Conservation (phyloP, 2,888 invertebrate species). For the Conus canariensis region DNA sequence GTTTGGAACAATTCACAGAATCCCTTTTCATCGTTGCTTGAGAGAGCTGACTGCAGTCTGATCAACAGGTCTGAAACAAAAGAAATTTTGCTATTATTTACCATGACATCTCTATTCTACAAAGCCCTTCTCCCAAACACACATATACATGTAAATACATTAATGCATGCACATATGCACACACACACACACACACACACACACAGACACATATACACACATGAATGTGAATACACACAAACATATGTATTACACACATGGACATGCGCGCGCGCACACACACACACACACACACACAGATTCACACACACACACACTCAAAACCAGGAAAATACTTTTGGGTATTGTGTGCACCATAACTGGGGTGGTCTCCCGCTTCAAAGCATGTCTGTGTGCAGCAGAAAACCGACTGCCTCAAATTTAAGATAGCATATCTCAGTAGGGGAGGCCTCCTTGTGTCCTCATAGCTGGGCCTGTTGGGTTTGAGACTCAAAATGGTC, state of each 20-base stretch:
- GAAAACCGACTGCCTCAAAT: too few relatives aligned
- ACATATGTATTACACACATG: not conserved
- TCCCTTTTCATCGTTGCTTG: not conserved
- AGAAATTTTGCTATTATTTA: not conserved
- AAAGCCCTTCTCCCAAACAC: not conserved
- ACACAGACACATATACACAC: not conserved
- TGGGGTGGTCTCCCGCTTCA: too few relatives aligned
- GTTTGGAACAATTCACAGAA: not conserved
- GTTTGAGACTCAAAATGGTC: not conserved
- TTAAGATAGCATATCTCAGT: too few relatives aligned
- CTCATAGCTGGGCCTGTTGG: not conserved
- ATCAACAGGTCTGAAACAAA: not conserved
- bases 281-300: not conserved
- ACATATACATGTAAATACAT: not conserved
- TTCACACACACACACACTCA: too few relatives aligned
- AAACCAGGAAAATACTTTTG: too few relatives aligned
- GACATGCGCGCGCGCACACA: not conserved
- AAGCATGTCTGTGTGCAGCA: too few relatives aligned
- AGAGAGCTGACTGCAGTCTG: not conserved
- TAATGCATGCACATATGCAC: not conserved
- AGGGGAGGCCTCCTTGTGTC: too few relatives aligned
- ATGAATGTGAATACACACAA: not conserved
- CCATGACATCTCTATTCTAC: too few relatives aligned
- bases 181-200: too few relatives aligned
- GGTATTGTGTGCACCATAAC: too few relatives aligned